Percentiles rank a stretch among this genome's conserved stretches.
Evolutionary conservation across 1,140 invertebrate species (phyloP).

Genomic region (Ctenoplectra terminalis): DNA sequence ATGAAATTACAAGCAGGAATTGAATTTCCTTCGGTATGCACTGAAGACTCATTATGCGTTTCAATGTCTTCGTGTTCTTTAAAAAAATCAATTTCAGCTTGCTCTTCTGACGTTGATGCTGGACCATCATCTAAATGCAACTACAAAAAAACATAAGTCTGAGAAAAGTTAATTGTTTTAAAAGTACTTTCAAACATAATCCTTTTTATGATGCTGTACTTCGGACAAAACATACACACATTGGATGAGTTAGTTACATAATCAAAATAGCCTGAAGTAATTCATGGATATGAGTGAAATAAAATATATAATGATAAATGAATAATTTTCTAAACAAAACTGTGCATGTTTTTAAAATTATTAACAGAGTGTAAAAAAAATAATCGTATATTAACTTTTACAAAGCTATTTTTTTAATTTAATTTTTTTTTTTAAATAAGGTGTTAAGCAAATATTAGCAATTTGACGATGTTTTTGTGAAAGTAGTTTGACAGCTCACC

Average conservation of each 20-base stretch:
- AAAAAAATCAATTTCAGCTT: slow-evolving; percentile 93
- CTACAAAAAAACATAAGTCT: slow-evolving; percentile 77
- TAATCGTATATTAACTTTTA: slow-evolving; percentile 3
- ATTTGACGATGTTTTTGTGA: slow-evolving; percentile 28
- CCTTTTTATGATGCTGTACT: neutral
- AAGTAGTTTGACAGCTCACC: slow-evolving; percentile 76
- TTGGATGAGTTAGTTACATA: slow-evolving; percentile 22
- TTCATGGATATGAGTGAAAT: neutral
- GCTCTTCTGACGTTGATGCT: slow-evolving; percentile 80
- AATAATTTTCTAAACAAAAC: slow-evolving; percentile 10
- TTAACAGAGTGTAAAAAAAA: slow-evolving; percentile 2
- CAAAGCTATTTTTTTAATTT: slow-evolving; percentile 42
- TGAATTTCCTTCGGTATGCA: slow-evolving; percentile 62
- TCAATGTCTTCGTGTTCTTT: slow-evolving; percentile 86
- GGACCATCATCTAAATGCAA: slow-evolving; percentile 84
- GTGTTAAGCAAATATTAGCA: slow-evolving; percentile 43
- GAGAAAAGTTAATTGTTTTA: neutral
- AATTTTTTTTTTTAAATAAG: slow-evolving; percentile 36
- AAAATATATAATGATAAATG: slow-evolving; percentile 19
- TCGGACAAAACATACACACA: slow-evolving; percentile 4
- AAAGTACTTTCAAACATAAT: neutral
- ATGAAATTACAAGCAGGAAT: slow-evolving; percentile 53
- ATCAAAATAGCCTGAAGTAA: slow-evolving; percentile 24
- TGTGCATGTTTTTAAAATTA: slow-evolving; percentile 9
- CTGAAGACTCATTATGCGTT: slow-evolving; percentile 58